Base-by-base conservation (phyloP, 1,140 invertebrate genomes). In the Bombus affinis region DNA sequence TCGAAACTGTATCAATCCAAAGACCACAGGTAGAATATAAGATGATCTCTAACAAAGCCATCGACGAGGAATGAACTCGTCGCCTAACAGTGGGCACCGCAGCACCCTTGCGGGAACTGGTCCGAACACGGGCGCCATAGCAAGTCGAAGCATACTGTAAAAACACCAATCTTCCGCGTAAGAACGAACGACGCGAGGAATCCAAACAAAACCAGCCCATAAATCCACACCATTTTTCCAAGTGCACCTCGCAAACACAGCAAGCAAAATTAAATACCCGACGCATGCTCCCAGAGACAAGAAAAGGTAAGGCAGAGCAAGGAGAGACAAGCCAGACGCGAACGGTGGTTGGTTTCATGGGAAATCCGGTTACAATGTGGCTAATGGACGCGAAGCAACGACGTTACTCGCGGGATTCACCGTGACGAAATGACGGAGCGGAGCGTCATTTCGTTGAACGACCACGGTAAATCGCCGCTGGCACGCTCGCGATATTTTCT, bases 221-320 rank as follows among this genome's bases (percentile, higher is more conserved):
- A 47, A 74, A 73, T 73, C 71, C 39, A 42, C 71, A n/a, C 28
- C 6, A 74, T 74, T 47, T 66, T 74, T 47, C 72, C 72, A 74
- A 42, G 37, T 18, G 39, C 39, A 25, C 28, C 70, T 28, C 25
- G 39, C 42, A n/a, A 32, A n/a, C 42, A 13, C 39, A 37, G 25
- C 66, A 68, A 72, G 66, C 72, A 77, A 83, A 87, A 87, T 88
- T 87, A 83, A 87, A 87, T 87, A 47, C 53, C 57, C 25, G 22
- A 3, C 39, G 81, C 35, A 37, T 25, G 15, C 70, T n/a, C n/a
- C 47, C 6, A n/a, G 62, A 42, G 32, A 25, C 59, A 47, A 71
- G 59, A 62, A 37, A 32, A 57, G 47, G 15, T 37, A 37, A 53
- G 32, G 15, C 32, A 72, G 32, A 15, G n/a, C 9, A 32, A 37